Conservation (phyloP, 1,140 invertebrate species). For the Orchestia grillus region DNA sequence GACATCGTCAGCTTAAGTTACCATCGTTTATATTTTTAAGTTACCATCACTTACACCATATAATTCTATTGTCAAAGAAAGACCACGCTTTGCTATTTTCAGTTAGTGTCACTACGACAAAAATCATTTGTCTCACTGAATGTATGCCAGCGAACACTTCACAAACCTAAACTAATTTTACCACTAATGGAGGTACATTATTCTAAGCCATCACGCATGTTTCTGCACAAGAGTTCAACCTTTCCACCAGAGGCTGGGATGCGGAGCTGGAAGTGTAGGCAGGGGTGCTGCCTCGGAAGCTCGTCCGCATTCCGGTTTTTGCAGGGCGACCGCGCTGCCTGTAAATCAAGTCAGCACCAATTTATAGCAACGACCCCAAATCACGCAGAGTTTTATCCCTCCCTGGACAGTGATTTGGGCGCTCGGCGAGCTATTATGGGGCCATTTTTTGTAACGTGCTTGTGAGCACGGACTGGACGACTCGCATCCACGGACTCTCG, state of each 20-base stretch:
- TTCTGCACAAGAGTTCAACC: not conserved
- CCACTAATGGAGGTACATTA: not conserved
- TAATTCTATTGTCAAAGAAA: too few species aligned
- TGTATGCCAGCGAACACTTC: not conserved
- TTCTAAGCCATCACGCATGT: not conserved
- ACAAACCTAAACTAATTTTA: not conserved
- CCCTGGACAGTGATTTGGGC: slow-evolving; percentile 48
- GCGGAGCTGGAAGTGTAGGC: not conserved
- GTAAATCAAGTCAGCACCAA: slow-evolving; percentile 48
- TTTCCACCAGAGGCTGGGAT: not conserved
- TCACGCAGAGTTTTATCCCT: slow-evolving; percentile 51
- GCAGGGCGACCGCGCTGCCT: not conserved
- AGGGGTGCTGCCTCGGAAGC: not conserved
- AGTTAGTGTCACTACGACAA: too few species aligned
- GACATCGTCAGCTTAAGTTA: too few species aligned
- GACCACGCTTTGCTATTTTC: too few species aligned
- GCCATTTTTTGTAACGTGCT: slow-evolving; percentile 38
- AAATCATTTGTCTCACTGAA: too few species aligned
- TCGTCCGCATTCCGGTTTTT: not conserved
- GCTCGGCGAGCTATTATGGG: slow-evolving; percentile 19
- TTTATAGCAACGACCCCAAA: slow-evolving; percentile 47
- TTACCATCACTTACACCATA: too few species aligned
- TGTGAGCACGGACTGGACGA: not conserved
- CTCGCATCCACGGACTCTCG: not conserved
- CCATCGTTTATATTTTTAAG: too few species aligned